Percentiles rank a stretch among this genome's conserved stretches.
phyloP scores from a whole-genome alignment of 1,140 invertebrate genomes.

The Melipona quadrifasciata region DNA sequence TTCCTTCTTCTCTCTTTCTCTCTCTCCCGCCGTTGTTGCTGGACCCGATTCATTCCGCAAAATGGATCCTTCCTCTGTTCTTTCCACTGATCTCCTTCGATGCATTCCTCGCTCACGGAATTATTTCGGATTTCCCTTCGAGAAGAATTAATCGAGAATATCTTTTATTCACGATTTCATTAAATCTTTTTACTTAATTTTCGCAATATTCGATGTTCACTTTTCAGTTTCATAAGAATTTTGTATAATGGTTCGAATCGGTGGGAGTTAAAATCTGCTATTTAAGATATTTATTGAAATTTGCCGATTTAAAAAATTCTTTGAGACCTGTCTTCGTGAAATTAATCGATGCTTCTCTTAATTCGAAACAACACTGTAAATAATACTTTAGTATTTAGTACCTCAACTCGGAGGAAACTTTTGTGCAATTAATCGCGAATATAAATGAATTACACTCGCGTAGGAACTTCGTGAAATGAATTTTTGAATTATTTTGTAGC shows the following conservation, averaged over 20 bases:
- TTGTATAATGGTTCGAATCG: neutral
- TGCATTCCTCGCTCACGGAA: neutral
- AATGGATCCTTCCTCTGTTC: conserved; percentile 73
- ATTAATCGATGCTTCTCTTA: too few relatives aligned
- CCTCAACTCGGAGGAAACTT: neutral
- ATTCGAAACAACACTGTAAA: too few relatives aligned
- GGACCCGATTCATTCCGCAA: conserved; percentile 78
- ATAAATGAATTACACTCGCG: too few relatives aligned
- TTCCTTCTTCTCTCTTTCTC: conserved; percentile 62
- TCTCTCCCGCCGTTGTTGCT: conserved; percentile 59
- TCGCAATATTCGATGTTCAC: too few relatives aligned
- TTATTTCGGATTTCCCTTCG: neutral
- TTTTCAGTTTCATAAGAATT: neutral
- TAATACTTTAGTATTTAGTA: too few relatives aligned
- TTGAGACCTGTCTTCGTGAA: too few relatives aligned
- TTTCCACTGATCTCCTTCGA: conserved; percentile 38
- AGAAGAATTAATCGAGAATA: neutral
- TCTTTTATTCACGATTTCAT: neutral
- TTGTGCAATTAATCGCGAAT: neutral
- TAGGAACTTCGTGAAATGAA: neutral
- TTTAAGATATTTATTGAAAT: too few relatives aligned
- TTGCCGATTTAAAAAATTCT: too few relatives aligned
- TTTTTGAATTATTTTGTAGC: neutral
- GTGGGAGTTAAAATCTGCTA: too few relatives aligned
- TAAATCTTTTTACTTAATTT: too few relatives aligned